These are phyloP conservation scores for Nasonovia ribisnigri DNA, from an alignment of 2,888 invertebrate genomes.

Conservation along the genomic window DNA sequence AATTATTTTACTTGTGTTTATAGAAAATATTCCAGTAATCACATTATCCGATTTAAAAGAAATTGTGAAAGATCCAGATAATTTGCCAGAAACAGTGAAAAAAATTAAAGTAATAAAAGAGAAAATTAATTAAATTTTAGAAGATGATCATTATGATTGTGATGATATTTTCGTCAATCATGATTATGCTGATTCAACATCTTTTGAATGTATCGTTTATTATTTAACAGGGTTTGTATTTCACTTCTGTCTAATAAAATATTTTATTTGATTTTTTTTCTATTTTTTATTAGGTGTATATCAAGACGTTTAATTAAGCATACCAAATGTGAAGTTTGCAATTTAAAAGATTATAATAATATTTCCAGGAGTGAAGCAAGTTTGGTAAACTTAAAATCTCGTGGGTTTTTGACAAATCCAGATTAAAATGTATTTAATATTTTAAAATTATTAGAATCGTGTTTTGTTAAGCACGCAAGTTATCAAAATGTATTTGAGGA, in stretches of 20 bases:
- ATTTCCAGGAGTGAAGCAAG: neutral
- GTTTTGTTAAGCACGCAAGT: neutral
- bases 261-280: neutral
- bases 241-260: neutral
- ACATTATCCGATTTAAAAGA: neutral
- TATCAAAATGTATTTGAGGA: neutral
- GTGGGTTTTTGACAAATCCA: neutral
- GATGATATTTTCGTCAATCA: constrained; percentile 3
- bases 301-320: neutral
- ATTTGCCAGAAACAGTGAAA: neutral
- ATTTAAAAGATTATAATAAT: neutral
- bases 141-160: neutral
- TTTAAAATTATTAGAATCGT: constrained; percentile 1
- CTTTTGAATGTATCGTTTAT: constrained; percentile 13
- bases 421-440: neutral
- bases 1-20: neutral
- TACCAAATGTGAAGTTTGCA: neutral
- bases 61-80: neutral
- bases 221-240: neutral
- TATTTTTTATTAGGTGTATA: neutral
- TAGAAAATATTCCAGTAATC: neutral
- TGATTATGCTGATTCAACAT: neutral
- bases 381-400: neutral
- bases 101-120: neutral
- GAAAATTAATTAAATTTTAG: neutral